These are phyloP conservation scores for Ailuropoda melanoleuca DNA, from an alignment of 2,113 vertebrate species.

Conservation along the genomic window DNA sequence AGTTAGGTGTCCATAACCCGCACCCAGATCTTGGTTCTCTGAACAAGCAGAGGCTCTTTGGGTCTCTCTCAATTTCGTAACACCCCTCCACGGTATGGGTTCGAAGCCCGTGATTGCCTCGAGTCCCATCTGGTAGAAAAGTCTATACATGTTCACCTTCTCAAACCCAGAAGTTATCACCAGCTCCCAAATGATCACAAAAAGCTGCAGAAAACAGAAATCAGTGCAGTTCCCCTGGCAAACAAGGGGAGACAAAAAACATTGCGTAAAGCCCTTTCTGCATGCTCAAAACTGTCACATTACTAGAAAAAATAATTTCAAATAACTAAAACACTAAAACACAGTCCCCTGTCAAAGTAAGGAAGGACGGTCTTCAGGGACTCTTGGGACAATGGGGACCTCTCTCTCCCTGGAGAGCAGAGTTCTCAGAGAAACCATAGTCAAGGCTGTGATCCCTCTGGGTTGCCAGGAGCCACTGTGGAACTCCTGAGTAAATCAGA, in stretches of 20 bases:
- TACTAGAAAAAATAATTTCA: background rate
- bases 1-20: background rate
- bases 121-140: background rate
- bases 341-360: background rate
- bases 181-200: background rate
- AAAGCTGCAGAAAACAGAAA: background rate
- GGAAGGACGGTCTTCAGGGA: background rate
- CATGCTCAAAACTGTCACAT: background rate
- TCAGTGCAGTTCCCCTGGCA: background rate
- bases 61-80: background rate
- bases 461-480: background rate
- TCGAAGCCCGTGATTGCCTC: background rate
- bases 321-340: background rate
- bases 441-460: background rate
- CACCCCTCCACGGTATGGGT: rapidly evolving
- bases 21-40: background rate
- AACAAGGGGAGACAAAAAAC: background rate
- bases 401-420: background rate
- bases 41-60: background rate
- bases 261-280: background rate
- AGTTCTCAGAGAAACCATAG: background rate
- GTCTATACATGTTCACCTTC: too few species aligned
- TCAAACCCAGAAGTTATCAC: background rate
- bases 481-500: background rate
- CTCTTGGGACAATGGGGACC: background rate